Conservation (phyloP, 1,140 invertebrate species). For the Megalopta genalis region DNA sequence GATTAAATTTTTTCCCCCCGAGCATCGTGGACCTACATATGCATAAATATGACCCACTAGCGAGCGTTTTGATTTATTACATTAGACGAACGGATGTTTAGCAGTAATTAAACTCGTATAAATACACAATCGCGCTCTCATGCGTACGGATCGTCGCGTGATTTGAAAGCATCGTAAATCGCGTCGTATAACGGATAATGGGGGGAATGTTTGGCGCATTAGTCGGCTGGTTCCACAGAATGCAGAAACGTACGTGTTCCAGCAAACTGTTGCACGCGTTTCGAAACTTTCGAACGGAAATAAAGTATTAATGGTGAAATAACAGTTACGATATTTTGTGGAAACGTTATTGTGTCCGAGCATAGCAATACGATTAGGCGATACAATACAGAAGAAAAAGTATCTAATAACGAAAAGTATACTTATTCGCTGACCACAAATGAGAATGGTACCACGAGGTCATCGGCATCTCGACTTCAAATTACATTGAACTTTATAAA, state of each 20-base stretch:
- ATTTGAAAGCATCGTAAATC: not conserved
- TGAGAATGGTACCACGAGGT: constrained; percentile 13
- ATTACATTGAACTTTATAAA: constrained; percentile 33
- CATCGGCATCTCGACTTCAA: constrained; percentile 34
- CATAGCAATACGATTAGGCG: not conserved
- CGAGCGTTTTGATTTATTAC: not conserved
- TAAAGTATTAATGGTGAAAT: not conserved
- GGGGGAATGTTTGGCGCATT: not conserved
- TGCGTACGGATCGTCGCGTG: not conserved
- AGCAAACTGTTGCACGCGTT: constrained; percentile 33
- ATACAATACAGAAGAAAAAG: not conserved
- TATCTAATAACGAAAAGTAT: not conserved
- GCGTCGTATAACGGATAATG: not conserved
- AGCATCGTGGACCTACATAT: not conserved
- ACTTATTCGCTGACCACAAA: not conserved
- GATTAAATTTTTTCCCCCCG: constrained; percentile 12
- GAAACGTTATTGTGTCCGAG: not conserved
- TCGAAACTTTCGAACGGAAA: not conserved
- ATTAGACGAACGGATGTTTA: not conserved
- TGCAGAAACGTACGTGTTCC: not conserved
- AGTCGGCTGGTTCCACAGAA: not conserved
- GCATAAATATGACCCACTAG: not conserved
- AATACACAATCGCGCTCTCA: constrained; percentile 7
- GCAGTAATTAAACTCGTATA: not conserved
- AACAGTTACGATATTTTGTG: not conserved